Conservation (phyloP, 2,888 invertebrate species). For the Chirona hameri region DNA sequence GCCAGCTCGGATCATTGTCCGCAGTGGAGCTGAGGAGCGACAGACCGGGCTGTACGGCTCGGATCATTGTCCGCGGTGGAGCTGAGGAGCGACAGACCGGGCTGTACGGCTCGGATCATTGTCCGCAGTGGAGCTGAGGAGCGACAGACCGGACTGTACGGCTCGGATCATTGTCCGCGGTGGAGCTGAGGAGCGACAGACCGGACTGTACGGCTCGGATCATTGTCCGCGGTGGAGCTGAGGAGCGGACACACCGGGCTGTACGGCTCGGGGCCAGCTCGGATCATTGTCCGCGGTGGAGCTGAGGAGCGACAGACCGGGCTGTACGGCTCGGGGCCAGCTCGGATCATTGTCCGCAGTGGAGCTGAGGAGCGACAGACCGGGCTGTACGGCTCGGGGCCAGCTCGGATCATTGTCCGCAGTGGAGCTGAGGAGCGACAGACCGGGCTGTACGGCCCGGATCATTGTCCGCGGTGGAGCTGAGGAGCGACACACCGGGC, state of each 20-base stretch:
- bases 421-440: background rate
- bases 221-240: background rate
- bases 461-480: background rate
- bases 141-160: background rate
- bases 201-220: too few species aligned
- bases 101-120: background rate
- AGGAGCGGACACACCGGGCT: background rate
- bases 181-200: background rate
- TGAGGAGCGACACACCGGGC: background rate
- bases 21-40: background rate
- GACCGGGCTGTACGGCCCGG: too few species aligned
- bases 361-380: background rate
- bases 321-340: too few species aligned
- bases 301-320: background rate
- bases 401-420: background rate
- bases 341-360: background rate
- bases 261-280: too few species aligned
- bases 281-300: background rate
- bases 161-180: background rate
- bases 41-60: too few species aligned
- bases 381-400: too few species aligned
- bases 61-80: background rate
- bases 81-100: background rate
- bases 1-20: background rate
- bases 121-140: background rate